Base-by-base conservation (phyloP, 1,140 invertebrate species). In the Andrena cerasifolii region DNA sequence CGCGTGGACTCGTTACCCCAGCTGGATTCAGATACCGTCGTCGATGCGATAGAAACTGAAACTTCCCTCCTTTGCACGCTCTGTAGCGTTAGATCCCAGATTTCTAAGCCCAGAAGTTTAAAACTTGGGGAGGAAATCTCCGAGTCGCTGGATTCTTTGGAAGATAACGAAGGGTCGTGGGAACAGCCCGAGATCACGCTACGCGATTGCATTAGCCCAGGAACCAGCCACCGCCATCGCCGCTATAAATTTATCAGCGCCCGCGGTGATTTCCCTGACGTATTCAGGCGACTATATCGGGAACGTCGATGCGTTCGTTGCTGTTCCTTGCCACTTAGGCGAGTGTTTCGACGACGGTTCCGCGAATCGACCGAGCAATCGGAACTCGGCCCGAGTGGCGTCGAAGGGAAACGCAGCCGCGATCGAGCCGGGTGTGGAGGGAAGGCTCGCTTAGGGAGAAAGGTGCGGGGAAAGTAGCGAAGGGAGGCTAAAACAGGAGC, bases 361-460 rank as follows among this genome's bases (percentile, higher is more conserved):
- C 43, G 63, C n/a, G 80, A 71, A 81, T 82, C 74, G 59, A 67
- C 49, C 45, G 21, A 63, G 54, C 78, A 43, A 75, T 81, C 67
- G 40, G 26, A 56, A 49, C 43, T 45, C 36, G 66, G 21, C 49
- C 74, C 62, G 76, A 80, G 47, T 21, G 36, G 18, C 43, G 51
- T 12, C 18, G 70, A 54, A 58, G 61, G 58, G 16, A 2, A 61
- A 45, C 28, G 26, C 58, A 75, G 47, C 62, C 56, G 24, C 45
- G 71, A 54, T n/a, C 8, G 40, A 56, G 14, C 36, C 28, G 18
- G 53, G n/a, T 40, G 24, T 6, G 0, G 43, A 21, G 65, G 24
- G 24, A 58, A 12, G 1, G 21, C n/a, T 54, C 5, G 33, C 8
- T 3, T 5, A 18, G 4, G 5, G 10, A 71, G 24, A 6, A 28